Percentiles rank a stretch among this genome's conserved stretches.
Evolutionary conservation across 1,140 invertebrate genomes (phyloP).

Genomic region (Carcinoscorpius rotundicauda): DNA sequence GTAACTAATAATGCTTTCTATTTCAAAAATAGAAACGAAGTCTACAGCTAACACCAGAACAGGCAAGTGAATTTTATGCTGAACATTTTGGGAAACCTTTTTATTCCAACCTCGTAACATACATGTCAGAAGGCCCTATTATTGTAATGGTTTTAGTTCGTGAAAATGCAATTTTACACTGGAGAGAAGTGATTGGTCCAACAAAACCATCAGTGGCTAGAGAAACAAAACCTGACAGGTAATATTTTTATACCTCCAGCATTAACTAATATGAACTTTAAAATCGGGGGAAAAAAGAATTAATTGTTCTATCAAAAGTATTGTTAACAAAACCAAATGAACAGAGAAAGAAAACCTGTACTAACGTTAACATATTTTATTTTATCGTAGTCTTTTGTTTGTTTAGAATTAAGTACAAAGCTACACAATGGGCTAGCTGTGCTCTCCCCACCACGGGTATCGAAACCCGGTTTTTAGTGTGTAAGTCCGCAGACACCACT

Average conservation of each 20-base stretch:
- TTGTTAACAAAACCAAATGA: no score
- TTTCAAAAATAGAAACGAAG: constrained; percentile 41
- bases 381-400: no score
- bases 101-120: constrained; percentile 58
- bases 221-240: neutral
- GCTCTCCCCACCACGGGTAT: no score
- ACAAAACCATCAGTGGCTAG: neutral
- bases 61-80: constrained; percentile 64
- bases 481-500: no score
- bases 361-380: neutral
- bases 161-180: constrained; percentile 24
- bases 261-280: no score
- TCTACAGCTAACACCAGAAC: constrained; percentile 58
- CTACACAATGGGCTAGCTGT: no score
- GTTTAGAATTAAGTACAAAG: no score
- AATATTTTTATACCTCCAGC: neutral
- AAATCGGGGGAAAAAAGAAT: no score
- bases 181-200: constrained; percentile 1
- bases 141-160: constrained; percentile 52
- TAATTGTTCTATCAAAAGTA: no score
- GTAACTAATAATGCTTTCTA: no score
- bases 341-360: no score
- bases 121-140: constrained; percentile 59
- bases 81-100: constrained; percentile 54
- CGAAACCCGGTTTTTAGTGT: no score